Evolutionary conservation across 2,797 vertebrate species (phyloP).

Genomic region (Poeciliopsis presidionis): DNA sequence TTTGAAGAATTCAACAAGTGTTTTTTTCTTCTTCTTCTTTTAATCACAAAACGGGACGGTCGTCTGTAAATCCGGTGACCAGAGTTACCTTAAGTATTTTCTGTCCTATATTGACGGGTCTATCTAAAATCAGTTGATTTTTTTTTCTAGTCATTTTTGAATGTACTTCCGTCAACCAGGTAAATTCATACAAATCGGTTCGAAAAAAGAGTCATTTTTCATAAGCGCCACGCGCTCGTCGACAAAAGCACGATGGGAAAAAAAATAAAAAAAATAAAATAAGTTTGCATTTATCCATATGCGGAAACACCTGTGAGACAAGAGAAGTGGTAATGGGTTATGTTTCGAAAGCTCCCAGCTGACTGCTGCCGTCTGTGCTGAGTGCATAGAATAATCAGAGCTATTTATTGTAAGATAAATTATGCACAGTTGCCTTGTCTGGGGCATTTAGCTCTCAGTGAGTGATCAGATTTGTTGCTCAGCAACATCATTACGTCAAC

Average conservation of each 20-base stretch:
- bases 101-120: neutral
- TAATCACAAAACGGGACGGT: neutral
- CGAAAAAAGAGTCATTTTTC: neutral
- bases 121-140: neutral
- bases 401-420: neutral
- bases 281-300: neutral
- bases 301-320: constrained; percentile 31
- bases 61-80: neutral
- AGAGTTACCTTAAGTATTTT: neutral
- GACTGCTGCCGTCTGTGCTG: neutral
- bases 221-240: neutral
- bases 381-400: no score
- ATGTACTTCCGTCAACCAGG: neutral
- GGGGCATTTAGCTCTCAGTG: neutral
- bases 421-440: neutral
- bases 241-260: neutral
- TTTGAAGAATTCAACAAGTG: constrained; percentile 46
- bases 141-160: neutral
- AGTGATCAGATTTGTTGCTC: neutral
- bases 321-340: constrained; percentile 19
- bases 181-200: neutral
- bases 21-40: neutral
- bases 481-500: neutral
- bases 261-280: neutral
- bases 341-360: constrained; percentile 3